phyloP scores from a whole-genome alignment of 2,113 vertebrate species.

The Mugil cephalus region DNA sequence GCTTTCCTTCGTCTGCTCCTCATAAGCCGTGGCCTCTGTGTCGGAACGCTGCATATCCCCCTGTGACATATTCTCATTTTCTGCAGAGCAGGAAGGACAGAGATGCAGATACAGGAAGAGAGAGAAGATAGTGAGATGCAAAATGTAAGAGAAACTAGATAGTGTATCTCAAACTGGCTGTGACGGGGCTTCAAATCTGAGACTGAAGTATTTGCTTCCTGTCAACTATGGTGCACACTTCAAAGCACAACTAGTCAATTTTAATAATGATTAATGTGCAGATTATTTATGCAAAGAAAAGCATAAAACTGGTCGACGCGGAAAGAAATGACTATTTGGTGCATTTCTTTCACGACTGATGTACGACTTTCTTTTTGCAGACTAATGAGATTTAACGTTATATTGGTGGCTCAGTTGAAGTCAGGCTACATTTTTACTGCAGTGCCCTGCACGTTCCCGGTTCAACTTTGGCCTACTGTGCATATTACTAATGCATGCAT shows the following conservation, averaged over 20 bases:
- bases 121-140: not conserved
- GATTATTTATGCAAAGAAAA: not conserved
- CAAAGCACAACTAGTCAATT: no score
- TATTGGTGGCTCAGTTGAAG: not conserved
- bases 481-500: constrained; percentile 40
- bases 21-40: not conserved
- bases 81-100: not conserved
- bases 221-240: no score
- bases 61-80: not conserved
- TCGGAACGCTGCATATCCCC: not conserved
- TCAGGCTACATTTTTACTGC: not conserved
- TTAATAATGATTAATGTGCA: not conserved
- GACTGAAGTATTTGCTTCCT: constrained; percentile 23
- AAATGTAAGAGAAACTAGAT: constrained; percentile 34
- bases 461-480: constrained; percentile 34
- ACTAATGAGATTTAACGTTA: no score
- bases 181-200: constrained; percentile 12
- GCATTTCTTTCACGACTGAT: no score
- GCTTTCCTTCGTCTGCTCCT: not conserved
- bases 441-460: constrained; percentile 4
- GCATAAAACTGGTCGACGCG: no score
- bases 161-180: constrained; percentile 18
- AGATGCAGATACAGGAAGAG: not conserved
- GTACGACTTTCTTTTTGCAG: no score
- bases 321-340: no score